A percentile compares a stretch with the other conserved stretches of the same genome.
These are phyloP conservation scores for Larimichthys crocea DNA, from an alignment of 2,113 vertebrate species.

Conservation along the genomic window DNA sequence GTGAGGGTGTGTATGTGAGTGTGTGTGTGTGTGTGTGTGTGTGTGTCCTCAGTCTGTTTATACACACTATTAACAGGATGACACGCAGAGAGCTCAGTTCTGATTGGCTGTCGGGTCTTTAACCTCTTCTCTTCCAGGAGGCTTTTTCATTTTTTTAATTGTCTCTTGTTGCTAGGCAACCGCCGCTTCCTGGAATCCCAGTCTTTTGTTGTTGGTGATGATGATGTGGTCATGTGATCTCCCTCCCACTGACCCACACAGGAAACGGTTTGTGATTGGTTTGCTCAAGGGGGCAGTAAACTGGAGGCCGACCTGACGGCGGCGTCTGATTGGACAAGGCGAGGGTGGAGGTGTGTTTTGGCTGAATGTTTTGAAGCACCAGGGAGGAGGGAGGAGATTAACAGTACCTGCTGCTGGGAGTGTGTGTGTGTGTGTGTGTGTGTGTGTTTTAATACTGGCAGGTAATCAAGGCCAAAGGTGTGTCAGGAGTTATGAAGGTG, in stretches of 20 bases:
- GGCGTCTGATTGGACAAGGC: slow-evolving; percentile 52
- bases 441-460: neutral
- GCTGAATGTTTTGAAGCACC: slow-evolving; percentile 61
- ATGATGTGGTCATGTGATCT: slow-evolving; percentile 30
- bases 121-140: slow-evolving; percentile 42
- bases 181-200: slow-evolving; percentile 35
- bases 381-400: slow-evolving; percentile 57
- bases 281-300: slow-evolving; percentile 41
- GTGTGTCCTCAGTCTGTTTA: slow-evolving; percentile 69
- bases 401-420: slow-evolving; percentile 66
- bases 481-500: neutral
- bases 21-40: slow-evolving; percentile 34
- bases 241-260: slow-evolving; percentile 25
- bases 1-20: slow-evolving; percentile 22
- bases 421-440: slow-evolving; percentile 52
- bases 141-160: slow-evolving; percentile 22
- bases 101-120: slow-evolving; percentile 58
- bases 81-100: slow-evolving; percentile 49
- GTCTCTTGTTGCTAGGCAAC: slow-evolving; percentile 64
- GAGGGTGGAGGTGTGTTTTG: slow-evolving; percentile 39
- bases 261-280: slow-evolving; percentile 56
- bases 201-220: neutral
- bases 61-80: slow-evolving; percentile 77
- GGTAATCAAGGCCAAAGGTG: slow-evolving; percentile 7
- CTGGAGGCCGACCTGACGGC: slow-evolving; percentile 18